These are phyloP conservation scores for Ptychoptera contaminata DNA, from an alignment of 2,888 invertebrate species.

Conservation along the genomic window DNA sequence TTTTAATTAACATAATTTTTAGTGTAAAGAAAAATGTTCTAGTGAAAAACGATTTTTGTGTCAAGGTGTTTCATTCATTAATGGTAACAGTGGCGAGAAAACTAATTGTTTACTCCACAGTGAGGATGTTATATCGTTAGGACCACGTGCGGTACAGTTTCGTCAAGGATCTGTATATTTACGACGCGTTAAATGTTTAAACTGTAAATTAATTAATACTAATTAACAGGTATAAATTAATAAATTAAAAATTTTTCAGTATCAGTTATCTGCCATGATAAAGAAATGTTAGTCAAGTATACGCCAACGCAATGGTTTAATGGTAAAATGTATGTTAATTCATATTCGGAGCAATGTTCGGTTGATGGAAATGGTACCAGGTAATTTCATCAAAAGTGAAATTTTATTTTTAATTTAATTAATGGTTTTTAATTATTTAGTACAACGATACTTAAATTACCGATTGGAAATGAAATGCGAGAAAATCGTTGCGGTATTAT, in stretches of 20 bases:
- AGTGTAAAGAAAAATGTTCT: constrained; percentile 49
- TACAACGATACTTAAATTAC: constrained; percentile 18
- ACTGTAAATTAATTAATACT: constrained; percentile 41
- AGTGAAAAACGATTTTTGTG: constrained; percentile 49
- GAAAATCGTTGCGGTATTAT: constrained; percentile 28
- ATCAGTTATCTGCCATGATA: constrained; percentile 57
- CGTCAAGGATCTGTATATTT: constrained; percentile 50
- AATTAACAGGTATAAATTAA: not conserved
- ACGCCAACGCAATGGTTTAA: constrained; percentile 42
- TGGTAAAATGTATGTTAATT: constrained; percentile 68
- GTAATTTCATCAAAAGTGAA: constrained; percentile 7
- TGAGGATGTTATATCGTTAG: constrained; percentile 65
- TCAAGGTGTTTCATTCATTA: constrained; percentile 44
- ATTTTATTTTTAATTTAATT: not conserved
- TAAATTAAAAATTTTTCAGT: constrained; percentile 36
- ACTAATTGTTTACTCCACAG: constrained; percentile 55
- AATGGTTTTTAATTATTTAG: constrained; percentile 6
- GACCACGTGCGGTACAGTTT: constrained; percentile 49
- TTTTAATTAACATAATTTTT: constrained; percentile 4
- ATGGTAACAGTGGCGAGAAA: constrained; percentile 11
- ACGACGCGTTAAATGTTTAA: constrained; percentile 67
- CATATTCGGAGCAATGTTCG: constrained; percentile 57
- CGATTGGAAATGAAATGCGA: constrained; percentile 26
- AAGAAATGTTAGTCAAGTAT: constrained; percentile 51
- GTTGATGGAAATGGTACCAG: constrained; percentile 37